Conservation (phyloP, 1,140 invertebrate species). For the Cydia amplana region DNA sequence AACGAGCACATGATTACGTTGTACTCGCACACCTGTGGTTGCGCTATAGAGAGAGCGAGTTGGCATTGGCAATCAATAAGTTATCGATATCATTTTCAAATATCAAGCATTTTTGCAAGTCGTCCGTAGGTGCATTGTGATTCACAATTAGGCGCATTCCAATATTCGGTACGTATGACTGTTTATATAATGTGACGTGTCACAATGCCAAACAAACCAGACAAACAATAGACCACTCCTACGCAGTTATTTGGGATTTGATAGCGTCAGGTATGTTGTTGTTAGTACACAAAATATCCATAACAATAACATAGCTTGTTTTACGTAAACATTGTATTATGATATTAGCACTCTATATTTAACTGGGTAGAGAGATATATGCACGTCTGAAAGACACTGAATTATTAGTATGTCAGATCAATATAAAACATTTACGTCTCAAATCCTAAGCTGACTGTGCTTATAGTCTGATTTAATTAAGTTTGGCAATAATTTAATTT, state of each 20-base stretch:
- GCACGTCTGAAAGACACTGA: too few species aligned
- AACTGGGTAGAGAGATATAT: too few species aligned
- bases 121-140: conserved; percentile 12
- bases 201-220: neutral
- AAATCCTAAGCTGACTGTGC: too few species aligned
- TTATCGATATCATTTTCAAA: neutral
- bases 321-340: too few species aligned
- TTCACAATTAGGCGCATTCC: conserved; percentile 21
- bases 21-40: neutral
- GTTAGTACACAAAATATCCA: too few species aligned
- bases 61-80: neutral
- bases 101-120: neutral
- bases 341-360: too few species aligned
- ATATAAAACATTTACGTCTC: too few species aligned
- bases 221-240: neutral
- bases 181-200: neutral
- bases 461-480: neutral
- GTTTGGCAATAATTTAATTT: neutral
- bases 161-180: conserved; percentile 8
- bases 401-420: too few species aligned
- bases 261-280: too few species aligned
- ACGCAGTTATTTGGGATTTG: too few species aligned
- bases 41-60: neutral
- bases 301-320: too few species aligned
- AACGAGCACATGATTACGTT: neutral